A percentile compares a stretch with the other conserved stretches of the same genome.
Evolutionary conservation across 1,140 invertebrate species (phyloP).

Genomic region (Triops longicaudatus): DNA sequence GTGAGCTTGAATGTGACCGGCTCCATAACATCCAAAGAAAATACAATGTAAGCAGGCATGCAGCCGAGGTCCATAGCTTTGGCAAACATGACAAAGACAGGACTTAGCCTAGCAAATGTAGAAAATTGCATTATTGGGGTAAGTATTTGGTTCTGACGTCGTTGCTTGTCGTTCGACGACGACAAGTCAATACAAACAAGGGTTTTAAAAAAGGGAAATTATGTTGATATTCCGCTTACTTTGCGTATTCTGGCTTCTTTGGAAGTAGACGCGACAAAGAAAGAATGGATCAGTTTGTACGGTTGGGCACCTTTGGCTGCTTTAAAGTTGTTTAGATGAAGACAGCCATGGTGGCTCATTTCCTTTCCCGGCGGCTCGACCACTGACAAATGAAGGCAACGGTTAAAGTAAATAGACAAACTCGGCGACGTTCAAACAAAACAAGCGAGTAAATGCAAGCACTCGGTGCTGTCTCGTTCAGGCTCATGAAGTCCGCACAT

Average conservation of each 20-base stretch:
- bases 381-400: background rate
- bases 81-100: constrained; percentile 67
- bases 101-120: constrained; percentile 55
- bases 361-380: constrained; percentile 31
- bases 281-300: constrained; percentile 64
- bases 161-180: constrained; percentile 23
- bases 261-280: constrained; percentile 62
- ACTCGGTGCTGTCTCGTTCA: too few species aligned
- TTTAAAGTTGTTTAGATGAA: constrained; percentile 68
- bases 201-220: background rate
- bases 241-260: constrained; percentile 59
- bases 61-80: constrained; percentile 60
- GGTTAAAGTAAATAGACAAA: background rate
- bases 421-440: background rate
- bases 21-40: constrained; percentile 76
- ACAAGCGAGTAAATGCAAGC: too few species aligned
- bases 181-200: constrained; percentile 6
- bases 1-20: constrained; percentile 76
- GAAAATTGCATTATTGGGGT: constrained; percentile 16
- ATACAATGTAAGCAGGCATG: constrained; percentile 87
- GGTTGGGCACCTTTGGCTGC: constrained; percentile 59
- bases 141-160: constrained; percentile 23
- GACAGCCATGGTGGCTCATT: constrained; percentile 62
- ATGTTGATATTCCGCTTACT: constrained; percentile 41
- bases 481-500: too few species aligned